These are phyloP conservation scores for Halichoerus grypus DNA, from an alignment of 2,113 vertebrate species.

Conservation along the genomic window DNA sequence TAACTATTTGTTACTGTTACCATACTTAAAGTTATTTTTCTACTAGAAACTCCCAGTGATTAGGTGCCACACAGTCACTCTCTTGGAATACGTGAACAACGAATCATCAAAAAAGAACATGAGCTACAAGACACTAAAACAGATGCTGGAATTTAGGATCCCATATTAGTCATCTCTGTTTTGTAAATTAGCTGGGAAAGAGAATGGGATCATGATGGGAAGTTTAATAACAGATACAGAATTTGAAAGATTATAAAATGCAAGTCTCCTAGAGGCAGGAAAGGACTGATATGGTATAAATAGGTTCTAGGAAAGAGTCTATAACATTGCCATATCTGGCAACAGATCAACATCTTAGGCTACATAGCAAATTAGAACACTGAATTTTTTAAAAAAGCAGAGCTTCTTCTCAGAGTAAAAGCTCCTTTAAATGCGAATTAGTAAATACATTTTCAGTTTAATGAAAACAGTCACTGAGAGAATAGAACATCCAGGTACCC, in stretches of 20 bases:
- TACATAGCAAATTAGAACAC: neutral
- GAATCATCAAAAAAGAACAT: constrained; percentile 48
- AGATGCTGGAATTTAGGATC: neutral
- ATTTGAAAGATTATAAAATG: constrained; percentile 32
- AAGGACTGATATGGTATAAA: neutral
- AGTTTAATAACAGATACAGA: neutral
- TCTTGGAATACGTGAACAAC: neutral
- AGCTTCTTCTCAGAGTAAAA: constrained; percentile 30
- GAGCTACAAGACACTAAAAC: neutral
- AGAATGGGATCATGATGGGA: neutral
- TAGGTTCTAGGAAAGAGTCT: neutral
- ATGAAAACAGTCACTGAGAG: neutral
- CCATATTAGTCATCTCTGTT: neutral
- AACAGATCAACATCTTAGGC: neutral
- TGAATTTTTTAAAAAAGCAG: neutral
- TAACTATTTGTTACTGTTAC: neutral
- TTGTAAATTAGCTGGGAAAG: constrained; percentile 37
- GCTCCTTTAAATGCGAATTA: neutral
- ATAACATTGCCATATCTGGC: neutral
- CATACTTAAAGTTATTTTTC: constrained; percentile 25
- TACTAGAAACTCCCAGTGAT: constrained; percentile 25
- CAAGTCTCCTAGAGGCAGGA: neutral
- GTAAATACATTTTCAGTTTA: neutral
- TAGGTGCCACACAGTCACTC: neutral
- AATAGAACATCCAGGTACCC: neutral